These are phyloP conservation scores for Thera britannica DNA, from an alignment of 2,888 invertebrate genomes.

Conservation along the genomic window DNA sequence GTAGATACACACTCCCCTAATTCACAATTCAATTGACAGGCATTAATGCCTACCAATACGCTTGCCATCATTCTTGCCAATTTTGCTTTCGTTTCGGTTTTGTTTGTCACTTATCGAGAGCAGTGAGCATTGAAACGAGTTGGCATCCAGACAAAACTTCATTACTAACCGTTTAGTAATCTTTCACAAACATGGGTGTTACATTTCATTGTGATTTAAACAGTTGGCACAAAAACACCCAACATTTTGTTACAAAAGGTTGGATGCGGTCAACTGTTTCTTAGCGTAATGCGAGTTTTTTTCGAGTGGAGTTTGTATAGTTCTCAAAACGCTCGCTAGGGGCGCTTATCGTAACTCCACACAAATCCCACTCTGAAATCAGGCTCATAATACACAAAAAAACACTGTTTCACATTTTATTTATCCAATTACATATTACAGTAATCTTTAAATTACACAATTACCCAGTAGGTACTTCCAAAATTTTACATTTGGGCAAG, in stretches of 20 bases:
- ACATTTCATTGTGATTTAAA: slow-evolving; percentile 23
- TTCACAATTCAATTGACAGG: too few species aligned
- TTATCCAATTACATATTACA: neutral
- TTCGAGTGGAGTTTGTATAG: too few species aligned
- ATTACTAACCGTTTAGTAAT: slow-evolving; percentile 18
- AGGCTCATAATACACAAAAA: too few species aligned
- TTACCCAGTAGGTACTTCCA: too few species aligned
- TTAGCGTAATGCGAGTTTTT: too few species aligned
- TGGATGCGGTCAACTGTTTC: too few species aligned
- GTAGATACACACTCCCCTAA: neutral
- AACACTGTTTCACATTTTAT: too few species aligned
- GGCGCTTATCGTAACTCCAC: too few species aligned
- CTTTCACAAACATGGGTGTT: slow-evolving; percentile 18
- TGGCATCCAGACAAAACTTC: slow-evolving; percentile 32
- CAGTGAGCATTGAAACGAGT: slow-evolving; percentile 20
- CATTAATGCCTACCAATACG: neutral
- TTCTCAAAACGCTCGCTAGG: too few species aligned
- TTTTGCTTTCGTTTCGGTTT: neutral
- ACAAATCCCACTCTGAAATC: too few species aligned
- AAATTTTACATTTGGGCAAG: too few species aligned
- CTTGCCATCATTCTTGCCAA: neutral
- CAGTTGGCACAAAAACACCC: slow-evolving; percentile 28
- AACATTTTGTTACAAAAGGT: slow-evolving; percentile 15
- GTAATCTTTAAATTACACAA: too few species aligned
- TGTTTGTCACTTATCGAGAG: slow-evolving; percentile 5